Evolutionary conservation across 2,888 invertebrate species (phyloP), one percentile per base, ranked within the genome.

Genomic region (Eudiplozoon nipponicum): DNA sequence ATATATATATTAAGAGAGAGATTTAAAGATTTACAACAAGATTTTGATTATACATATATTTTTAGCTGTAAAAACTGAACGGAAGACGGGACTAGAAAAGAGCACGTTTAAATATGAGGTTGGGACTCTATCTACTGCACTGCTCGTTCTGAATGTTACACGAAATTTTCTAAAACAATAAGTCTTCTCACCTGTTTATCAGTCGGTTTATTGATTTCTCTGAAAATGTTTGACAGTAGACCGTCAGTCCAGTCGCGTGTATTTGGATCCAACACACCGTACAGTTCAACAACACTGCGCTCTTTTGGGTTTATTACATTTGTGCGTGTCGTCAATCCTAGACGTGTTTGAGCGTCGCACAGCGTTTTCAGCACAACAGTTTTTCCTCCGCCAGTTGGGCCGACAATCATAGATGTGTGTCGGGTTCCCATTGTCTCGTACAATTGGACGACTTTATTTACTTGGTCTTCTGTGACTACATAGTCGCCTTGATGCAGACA

Each of bases 391-490:
- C 80, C 77, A 3, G 80, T 80, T 17, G 78, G 77, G 0, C 81
- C 81, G 2, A 80, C 74, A 45, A 81, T 57, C 77, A 81, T 80
- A 2, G 72, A 69, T 37, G 75, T 76, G 60, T 80, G 78, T 26
- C 78, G 67, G 1, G 75, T 78, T 73, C 76, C 74, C 77, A 80
- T 78, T 1, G 77, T 76, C 62, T 81, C 78, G 54, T 78, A 77
- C 55, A 81, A 53, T 57, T 81, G 80, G 3, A 78, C 70, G 17
- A 78, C 70, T 65, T 77, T 76, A 53, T 75, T 74, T 44, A 74
- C 70, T 65, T 74, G 74, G 42, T 69, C 65, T 1, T 68, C 61
- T 33, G 71, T 50, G 3, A 74, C 54, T 20, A 73, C 65, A 49
- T 70, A 77, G 1, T 68, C 67, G 29, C 70, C 67, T 23, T 65